Evolutionary conservation across 2,797 vertebrate genomes (phyloP).

Genomic region (Cryptoblepharus egeriae): DNA sequence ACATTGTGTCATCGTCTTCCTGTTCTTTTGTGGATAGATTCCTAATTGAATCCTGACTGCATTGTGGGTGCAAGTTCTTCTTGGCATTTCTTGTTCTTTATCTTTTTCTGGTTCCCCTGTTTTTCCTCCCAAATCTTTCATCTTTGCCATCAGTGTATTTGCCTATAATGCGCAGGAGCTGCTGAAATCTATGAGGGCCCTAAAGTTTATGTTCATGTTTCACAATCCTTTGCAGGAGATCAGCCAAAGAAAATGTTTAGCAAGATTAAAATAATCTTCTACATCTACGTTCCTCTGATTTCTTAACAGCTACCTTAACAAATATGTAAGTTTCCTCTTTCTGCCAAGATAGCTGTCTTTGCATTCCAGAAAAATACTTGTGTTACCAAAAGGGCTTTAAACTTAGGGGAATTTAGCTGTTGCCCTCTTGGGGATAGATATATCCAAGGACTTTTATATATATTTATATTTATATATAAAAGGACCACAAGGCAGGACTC

Average conservation of each 20-base stretch:
- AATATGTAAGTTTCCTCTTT: slow-evolving; percentile 16
- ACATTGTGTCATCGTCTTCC: too few species aligned
- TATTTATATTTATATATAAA: too few species aligned
- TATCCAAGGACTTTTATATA: too few species aligned
- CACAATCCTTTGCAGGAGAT: slow-evolving; percentile 34
- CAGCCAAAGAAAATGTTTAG: slow-evolving; percentile 54
- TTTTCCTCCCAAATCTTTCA: slow-evolving; percentile 12
- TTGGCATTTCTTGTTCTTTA: background rate
- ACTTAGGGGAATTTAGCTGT: too few species aligned
- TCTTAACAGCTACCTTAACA: slow-evolving; percentile 28
- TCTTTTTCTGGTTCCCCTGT: too few species aligned
- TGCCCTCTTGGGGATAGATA: too few species aligned
- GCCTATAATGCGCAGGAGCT: accelerated
- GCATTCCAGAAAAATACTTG: slow-evolving; percentile 38
- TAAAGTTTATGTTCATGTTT: slow-evolving; percentile 24
- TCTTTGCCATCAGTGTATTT: background rate
- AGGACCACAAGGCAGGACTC: too few species aligned
- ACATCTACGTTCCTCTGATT: slow-evolving; percentile 35
- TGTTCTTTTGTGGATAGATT: slow-evolving; percentile 13
- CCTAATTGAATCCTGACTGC: background rate
- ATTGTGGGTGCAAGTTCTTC: background rate
- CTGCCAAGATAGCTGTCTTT: slow-evolving; percentile 44
- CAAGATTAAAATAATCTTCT: slow-evolving; percentile 50
- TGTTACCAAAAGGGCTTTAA: too few species aligned
- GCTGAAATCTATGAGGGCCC: slow-evolving; percentile 14